Conservation (phyloP, 2,888 invertebrate genomes). For the Hyles lineata region DNA sequence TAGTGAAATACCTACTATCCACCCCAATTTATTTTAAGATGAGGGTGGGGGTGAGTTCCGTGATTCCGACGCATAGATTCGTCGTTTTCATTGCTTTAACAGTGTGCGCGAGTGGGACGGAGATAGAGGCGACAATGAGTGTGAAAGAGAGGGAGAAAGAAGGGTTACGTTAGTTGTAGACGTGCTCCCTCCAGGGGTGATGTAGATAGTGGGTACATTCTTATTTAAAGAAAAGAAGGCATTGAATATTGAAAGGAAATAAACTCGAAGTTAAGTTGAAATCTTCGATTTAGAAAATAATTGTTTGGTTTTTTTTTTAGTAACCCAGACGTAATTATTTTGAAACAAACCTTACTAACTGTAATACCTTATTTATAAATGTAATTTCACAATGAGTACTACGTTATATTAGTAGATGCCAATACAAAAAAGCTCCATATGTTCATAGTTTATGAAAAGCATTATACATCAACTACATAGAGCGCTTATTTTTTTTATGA, state of each 20-base stretch:
- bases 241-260: constrained; percentile 15
- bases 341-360: no score
- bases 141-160: constrained; percentile 60
- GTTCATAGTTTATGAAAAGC: no score
- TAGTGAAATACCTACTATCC: constrained; percentile 58
- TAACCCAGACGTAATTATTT: no score
- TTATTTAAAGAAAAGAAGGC: constrained; percentile 36
- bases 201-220: constrained; percentile 64
- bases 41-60: constrained; percentile 72
- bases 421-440: no score
- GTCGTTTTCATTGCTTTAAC: constrained; percentile 79
- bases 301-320: no score
- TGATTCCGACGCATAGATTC: constrained; percentile 83
- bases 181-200: constrained; percentile 67
- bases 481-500: no score
- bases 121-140: constrained; percentile 52
- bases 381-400: no score
- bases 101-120: constrained; percentile 66
- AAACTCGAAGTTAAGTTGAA: neutral
- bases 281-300: no score
- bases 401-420: no score
- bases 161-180: constrained; percentile 76
- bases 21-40: constrained; percentile 81
- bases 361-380: no score
- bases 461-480: no score